phyloP scores from a whole-genome alignment of 2,797 vertebrate species.

The Ibycter americanus region DNA sequence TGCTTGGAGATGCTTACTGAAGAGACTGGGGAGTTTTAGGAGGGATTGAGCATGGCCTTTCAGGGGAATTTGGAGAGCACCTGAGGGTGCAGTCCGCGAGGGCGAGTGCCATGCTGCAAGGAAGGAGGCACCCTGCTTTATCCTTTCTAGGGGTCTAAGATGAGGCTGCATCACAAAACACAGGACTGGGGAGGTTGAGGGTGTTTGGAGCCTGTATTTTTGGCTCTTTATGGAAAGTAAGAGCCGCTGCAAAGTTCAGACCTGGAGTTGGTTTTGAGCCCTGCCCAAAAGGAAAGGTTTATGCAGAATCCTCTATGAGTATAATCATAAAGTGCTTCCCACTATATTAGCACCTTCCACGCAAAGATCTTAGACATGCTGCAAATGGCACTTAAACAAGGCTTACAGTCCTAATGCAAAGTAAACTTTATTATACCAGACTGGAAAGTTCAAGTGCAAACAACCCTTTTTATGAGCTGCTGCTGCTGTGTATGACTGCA shows the following conservation, averaged over 20 bases:
- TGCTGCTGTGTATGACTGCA: neutral
- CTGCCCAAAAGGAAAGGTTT: neutral
- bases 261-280: neutral
- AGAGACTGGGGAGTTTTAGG: neutral
- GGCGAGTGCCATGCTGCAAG: neutral
- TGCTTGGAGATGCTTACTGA: neutral
- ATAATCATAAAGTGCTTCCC: neutral
- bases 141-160: neutral
- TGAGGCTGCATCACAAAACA: neutral
- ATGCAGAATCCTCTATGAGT: neutral
- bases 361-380: neutral
- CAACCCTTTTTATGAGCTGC: conserved; percentile 25
- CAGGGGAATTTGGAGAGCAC: neutral
- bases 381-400: neutral
- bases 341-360: neutral
- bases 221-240: neutral
- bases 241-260: neutral
- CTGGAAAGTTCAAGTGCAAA: conserved; percentile 38
- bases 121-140: neutral
- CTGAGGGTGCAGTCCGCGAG: neutral
- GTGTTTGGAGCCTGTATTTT: neutral
- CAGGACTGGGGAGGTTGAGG: neutral
- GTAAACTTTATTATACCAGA: neutral
- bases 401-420: neutral
- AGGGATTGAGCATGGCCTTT: neutral